Evolutionary conservation across 2,888 invertebrate genomes (phyloP).

Genomic region (Hylaea fasciaria): DNA sequence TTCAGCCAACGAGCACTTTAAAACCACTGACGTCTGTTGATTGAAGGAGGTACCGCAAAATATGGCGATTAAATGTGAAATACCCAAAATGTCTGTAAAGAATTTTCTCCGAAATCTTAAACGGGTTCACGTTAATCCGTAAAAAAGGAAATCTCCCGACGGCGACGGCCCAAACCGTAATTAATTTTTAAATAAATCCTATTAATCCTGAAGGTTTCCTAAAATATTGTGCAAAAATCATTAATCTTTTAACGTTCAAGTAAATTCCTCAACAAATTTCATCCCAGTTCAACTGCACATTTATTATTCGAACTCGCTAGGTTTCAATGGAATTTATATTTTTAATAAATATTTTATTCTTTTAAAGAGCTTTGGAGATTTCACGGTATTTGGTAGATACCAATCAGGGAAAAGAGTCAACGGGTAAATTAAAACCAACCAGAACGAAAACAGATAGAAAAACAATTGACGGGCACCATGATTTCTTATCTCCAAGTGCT

Average conservation of each 20-base stretch:
- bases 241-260: not conserved
- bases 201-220: slow-evolving; percentile 8
- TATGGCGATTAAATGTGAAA: not conserved
- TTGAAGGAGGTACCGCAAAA: too few relatives aligned
- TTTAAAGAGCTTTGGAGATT: too few relatives aligned
- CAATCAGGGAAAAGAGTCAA: too few relatives aligned
- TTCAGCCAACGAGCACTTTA: too few relatives aligned
- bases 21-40: too few relatives aligned
- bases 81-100: not conserved
- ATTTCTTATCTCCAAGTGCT: too few relatives aligned
- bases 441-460: too few relatives aligned
- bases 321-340: too few relatives aligned
- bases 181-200: slow-evolving; percentile 16
- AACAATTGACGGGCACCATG: too few relatives aligned
- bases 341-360: too few relatives aligned
- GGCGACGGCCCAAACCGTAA: slow-evolving; percentile 1
- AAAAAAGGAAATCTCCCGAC: not conserved
- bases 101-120: not conserved
- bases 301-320: not conserved
- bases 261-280: not conserved
- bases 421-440: too few relatives aligned
- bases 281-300: not conserved
- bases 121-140: not conserved
- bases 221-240: slow-evolving; percentile 1
- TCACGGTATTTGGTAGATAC: too few relatives aligned